Base-by-base conservation (phyloP, 2,113 vertebrate genomes). In the Equus quagga region DNA sequence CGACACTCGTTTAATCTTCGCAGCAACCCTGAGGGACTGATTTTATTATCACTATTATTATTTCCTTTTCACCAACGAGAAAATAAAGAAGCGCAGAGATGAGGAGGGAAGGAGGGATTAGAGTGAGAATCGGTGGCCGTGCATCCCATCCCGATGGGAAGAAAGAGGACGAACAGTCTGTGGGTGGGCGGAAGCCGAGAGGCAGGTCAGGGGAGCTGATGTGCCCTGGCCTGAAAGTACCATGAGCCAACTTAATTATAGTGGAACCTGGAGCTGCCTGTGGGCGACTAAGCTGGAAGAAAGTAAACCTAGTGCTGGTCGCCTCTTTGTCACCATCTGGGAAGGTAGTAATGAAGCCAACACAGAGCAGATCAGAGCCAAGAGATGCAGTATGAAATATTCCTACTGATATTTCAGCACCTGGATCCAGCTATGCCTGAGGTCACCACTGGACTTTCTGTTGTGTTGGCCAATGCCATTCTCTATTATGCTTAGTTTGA, bases 91-190 rank as follows among this genome's bases (percentile, higher is more conserved):
- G 44, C 72, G 49, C 24, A 49, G 73, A 81, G n/a, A 21, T 23
- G 2, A 23, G 28, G 51, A 73, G 26, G 46, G 23, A 4, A 69
- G 9, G 18, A 75, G 19, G 87, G 12, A 84, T 33, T 6, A 51
- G 62, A 15, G 58, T 51, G 33, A 73, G 31, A 73, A 60, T 1
- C 31, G 41, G 24, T 23, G 41, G 13, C 41, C 51, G 0, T 0
- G 9, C 1, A 70, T 44, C 3, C 46, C 8, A 2, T 5, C 18
- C 33, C 4, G 21, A 5, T 33, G 9, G 21, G 26, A 58, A 11
- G 41, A 62, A 46, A n/a, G 12, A 33, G 10, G 15, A 28, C 1
- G 21, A 49, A 51, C 17, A 17, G 12, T 8, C 8, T 60, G 85
- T 5, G 13, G 3, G 44, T 21, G 65, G 11, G 33, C 36, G 7